phyloP scores from a whole-genome alignment of 2,888 invertebrate genomes.

The Caradrina clavipalpis region DNA sequence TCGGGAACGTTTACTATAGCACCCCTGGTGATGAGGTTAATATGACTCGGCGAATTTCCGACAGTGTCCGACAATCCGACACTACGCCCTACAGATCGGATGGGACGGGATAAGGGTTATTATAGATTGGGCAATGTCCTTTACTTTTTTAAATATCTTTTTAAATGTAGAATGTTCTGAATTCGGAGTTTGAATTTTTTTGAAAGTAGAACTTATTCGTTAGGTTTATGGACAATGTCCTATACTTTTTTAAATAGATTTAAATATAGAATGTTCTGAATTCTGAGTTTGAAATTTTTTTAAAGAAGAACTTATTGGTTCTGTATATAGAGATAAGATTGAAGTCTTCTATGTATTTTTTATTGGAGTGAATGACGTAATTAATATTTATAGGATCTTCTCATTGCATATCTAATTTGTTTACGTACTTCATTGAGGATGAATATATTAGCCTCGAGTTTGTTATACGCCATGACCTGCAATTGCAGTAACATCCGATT shows the following conservation, averaged over 20 bases:
- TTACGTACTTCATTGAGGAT: slow-evolving; percentile 1
- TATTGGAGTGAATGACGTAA: neutral
- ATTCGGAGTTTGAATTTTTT: too few relatives aligned
- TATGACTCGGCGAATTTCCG: slow-evolving; percentile 86
- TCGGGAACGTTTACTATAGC: slow-evolving; percentile 78
- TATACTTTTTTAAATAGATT: slow-evolving; percentile 10
- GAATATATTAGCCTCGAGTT: slow-evolving; percentile 1
- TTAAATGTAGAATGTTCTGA: neutral
- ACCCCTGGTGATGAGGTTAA: slow-evolving; percentile 84
- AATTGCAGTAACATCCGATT: neutral
- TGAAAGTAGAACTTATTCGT: slow-evolving; percentile 4
- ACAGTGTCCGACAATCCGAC: slow-evolving; percentile 50
- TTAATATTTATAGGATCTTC: slow-evolving; percentile 1
- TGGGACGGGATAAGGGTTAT: slow-evolving; percentile 18
- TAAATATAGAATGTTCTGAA: neutral
- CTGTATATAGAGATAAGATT: neutral
- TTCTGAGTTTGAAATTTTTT: too few relatives aligned
- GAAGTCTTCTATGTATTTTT: neutral
- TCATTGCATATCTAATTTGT: neutral
- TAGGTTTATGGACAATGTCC: neutral
- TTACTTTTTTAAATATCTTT: slow-evolving; percentile 11
- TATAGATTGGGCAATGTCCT: neutral
- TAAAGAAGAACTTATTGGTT: slow-evolving; percentile 6
- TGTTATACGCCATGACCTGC: slow-evolving; percentile 2
- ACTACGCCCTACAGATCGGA: slow-evolving; percentile 40